These are phyloP conservation scores for Ptychochromis oligacanthus DNA, from an alignment of 2,113 vertebrate species.

Conservation along the genomic window DNA sequence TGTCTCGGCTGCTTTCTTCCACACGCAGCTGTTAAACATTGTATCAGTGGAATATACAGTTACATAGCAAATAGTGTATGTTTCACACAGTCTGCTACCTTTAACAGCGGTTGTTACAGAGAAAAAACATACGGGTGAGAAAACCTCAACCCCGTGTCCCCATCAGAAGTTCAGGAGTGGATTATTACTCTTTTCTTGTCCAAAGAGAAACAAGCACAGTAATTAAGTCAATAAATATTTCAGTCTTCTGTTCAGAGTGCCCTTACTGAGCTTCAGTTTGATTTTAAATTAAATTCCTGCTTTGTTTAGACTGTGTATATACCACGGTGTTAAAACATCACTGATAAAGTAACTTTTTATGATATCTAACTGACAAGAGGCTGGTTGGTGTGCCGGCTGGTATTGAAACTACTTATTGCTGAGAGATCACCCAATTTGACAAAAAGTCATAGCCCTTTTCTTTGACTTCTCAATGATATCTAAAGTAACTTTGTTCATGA, in stretches of 20 bases:
- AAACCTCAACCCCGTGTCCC: constrained; percentile 46
- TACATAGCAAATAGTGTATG: constrained; percentile 68
- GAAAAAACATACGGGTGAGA: constrained; percentile 54
- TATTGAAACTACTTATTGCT: constrained; percentile 40
- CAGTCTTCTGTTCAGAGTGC: constrained; percentile 52
- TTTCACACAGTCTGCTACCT: constrained; percentile 65
- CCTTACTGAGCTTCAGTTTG: constrained; percentile 27
- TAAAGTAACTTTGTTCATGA: constrained; percentile 42
- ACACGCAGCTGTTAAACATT: constrained; percentile 70
- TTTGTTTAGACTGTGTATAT: constrained; percentile 46
- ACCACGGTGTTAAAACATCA: constrained; percentile 21
- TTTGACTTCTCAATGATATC: constrained; percentile 36
- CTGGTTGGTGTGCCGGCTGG: constrained; percentile 1
- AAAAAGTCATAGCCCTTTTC: constrained; percentile 22
- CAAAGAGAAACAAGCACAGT: constrained; percentile 58
- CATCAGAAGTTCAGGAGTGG: constrained; percentile 46
- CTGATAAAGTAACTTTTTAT: constrained; percentile 12
- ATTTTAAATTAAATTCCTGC: constrained; percentile 64
- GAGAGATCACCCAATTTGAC: constrained; percentile 34
- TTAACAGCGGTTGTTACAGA: constrained; percentile 49
- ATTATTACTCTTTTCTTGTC: constrained; percentile 47
- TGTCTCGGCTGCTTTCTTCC: constrained; percentile 65
- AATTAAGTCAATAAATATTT: constrained; percentile 67
- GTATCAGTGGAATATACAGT: constrained; percentile 67
- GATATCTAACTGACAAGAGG: background rate